Base-by-base conservation (phyloP, 2,797 vertebrate genomes). In the Acanthurus leucopareius region DNA sequence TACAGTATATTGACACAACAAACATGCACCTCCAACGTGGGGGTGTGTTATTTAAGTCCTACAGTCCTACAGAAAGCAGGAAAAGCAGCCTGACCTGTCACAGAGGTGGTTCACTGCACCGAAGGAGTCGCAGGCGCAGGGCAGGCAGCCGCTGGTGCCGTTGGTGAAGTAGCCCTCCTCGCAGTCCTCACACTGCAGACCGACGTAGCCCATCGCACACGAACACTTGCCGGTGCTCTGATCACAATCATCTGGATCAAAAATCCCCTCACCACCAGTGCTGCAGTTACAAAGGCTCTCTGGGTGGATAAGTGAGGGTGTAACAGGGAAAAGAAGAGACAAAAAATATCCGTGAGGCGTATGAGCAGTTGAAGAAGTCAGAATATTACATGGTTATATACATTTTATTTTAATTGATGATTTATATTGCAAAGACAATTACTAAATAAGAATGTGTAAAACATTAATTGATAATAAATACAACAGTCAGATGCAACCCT, bases 261-360 rank as follows among this genome's bases (percentile, higher is more conserved):
- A 15, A 28, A 94, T 93, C 14, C 95, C 95, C 83, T 95, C 95
- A 0, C 70, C 72, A 1, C 93, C 93, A 1, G 77, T 91, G 79
- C 94, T 96, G 93, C 96, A 96, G 95, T 96, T 96, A 85, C 96
- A 96, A 40, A 68, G 63, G 58, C 61, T 49, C 76, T 95, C 95
- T 96, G 91, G 20, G 28, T 11, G 52, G 42, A 70, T 1, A 3
- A 7, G 61, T 0, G 15, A 9, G 3, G 4, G 6, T 7, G 35
- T 53, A 14, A 53, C 28, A 67, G 59, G 5, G 38, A 54, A 22
- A 65, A 19, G 20, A 35, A 45, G 70, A 61, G 1, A 67, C 20
- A 68, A 53, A 38, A 60, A 70, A 66, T 32, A 58, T 35, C 13
- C 14, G 38, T 57, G 15, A 75, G 48, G 48, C 8, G 17, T 40